phyloP scores from a whole-genome alignment of 2,888 invertebrate species.

The Oxyteleia sp. region DNA sequence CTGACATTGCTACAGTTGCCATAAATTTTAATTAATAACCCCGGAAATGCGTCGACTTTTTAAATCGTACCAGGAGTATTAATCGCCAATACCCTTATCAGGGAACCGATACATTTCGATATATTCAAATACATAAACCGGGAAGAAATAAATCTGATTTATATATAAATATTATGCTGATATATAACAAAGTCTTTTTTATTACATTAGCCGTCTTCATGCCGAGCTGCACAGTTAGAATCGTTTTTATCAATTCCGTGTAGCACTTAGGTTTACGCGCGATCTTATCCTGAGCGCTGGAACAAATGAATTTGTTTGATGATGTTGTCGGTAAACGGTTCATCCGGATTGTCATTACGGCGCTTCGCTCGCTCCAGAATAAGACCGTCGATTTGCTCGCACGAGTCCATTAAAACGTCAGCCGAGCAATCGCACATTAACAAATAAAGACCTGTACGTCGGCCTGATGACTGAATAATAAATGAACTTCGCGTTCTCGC shows the following conservation, averaged over 20 bases:
- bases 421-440: slow-evolving; percentile 3
- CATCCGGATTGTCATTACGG: not conserved
- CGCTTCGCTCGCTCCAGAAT: not conserved
- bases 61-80: too few relatives aligned
- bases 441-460: slow-evolving; percentile 13
- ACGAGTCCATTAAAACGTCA: slow-evolving; percentile 12
- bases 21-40: too few relatives aligned
- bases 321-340: not conserved
- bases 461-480: slow-evolving; percentile 4
- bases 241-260: not conserved
- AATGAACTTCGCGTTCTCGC: not conserved
- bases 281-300: not conserved
- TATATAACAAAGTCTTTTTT: too few relatives aligned
- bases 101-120: too few relatives aligned
- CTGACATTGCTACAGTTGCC: too few relatives aligned
- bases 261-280: not conserved
- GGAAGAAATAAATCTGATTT: too few relatives aligned
- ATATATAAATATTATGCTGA: too few relatives aligned
- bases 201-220: too few relatives aligned
- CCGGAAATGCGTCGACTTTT: too few relatives aligned
- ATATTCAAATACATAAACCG: too few relatives aligned
- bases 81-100: too few relatives aligned
- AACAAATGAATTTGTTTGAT: slow-evolving; percentile 4
- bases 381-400: slow-evolving; percentile 1
- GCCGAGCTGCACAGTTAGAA: too few relatives aligned